phyloP scores from a whole-genome alignment of 1,140 invertebrate genomes.

The Eueides isabella region DNA sequence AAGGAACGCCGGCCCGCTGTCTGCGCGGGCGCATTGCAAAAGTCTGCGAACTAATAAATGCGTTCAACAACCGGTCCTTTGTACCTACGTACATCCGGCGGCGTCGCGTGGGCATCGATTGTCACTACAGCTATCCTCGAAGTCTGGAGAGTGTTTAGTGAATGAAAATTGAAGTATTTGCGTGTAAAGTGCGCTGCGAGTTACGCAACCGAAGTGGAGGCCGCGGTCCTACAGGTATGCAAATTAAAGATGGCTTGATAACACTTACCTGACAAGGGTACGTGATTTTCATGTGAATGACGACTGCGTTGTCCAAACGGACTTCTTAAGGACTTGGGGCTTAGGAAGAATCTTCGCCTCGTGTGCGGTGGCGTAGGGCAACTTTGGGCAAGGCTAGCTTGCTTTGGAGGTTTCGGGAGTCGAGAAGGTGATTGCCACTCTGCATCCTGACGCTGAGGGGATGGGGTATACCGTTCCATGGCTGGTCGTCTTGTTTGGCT shows the following conservation, averaged over 20 bases:
- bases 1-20: conserved; percentile 68
- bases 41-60: conserved; percentile 70
- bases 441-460: conserved; percentile 75
- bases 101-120: conserved; percentile 68
- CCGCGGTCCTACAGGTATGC: conserved; percentile 66
- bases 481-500: conserved; percentile 59
- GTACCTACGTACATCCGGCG: conserved; percentile 80
- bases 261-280: conserved; percentile 86
- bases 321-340: conserved; percentile 88
- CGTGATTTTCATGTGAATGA: conserved; percentile 79
- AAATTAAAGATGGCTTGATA: conserved; percentile 48
- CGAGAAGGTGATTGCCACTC: conserved; percentile 73
- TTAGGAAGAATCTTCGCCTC: conserved; percentile 90
- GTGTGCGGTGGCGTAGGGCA: conserved; percentile 91
- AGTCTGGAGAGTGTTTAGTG: conserved; percentile 54
- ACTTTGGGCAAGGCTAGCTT: conserved; percentile 83
- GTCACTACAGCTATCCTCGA: conserved; percentile 66
- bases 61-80: conserved; percentile 70
- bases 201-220: conserved; percentile 64
- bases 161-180: conserved; percentile 56
- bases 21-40: conserved; percentile 76
- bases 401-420: conserved; percentile 75
- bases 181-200: conserved; percentile 53
- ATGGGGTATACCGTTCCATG: conserved; percentile 78
- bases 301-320: conserved; percentile 84